Conservation (phyloP, 1,140 invertebrate species). For the Hylyphantes graminicola region DNA sequence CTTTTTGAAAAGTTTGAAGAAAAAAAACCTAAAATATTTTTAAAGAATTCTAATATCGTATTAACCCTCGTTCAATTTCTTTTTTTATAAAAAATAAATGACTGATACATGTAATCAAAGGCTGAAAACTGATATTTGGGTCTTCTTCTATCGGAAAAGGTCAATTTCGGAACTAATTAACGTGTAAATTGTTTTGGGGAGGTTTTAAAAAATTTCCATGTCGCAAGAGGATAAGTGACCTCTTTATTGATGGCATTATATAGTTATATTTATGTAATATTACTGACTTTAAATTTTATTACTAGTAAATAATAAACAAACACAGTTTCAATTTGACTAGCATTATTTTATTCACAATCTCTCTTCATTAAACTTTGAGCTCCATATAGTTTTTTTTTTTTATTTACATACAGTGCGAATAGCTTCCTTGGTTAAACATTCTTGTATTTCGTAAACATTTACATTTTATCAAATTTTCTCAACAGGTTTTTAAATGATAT, state of each 20-base stretch:
- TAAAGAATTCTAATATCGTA: too few species aligned
- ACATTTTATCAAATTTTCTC: background rate
- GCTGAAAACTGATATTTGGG: too few species aligned
- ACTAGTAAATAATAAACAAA: background rate
- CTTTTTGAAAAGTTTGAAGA: too few species aligned
- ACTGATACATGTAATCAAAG: too few species aligned
- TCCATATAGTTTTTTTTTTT: background rate
- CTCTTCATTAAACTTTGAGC: background rate
- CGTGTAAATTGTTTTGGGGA: background rate
- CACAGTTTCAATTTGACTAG: constrained; percentile 14
- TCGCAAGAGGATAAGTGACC: background rate
- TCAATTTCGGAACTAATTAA: background rate
- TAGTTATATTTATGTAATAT: background rate
- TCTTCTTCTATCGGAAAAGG: too few species aligned
- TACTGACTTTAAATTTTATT: background rate
- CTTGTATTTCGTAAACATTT: too few species aligned
- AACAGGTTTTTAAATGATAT: background rate
- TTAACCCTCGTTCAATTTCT: too few species aligned
- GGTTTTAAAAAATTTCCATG: background rate
- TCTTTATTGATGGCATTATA: background rate
- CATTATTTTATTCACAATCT: constrained; percentile 14
- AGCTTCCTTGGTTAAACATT: too few species aligned
- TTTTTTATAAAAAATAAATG: too few species aligned
- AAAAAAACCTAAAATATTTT: too few species aligned
- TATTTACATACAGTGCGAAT: background rate